These are phyloP conservation scores for Craterocephalus amniculus DNA, from an alignment of 2,797 vertebrate genomes.

Conservation along the genomic window DNA sequence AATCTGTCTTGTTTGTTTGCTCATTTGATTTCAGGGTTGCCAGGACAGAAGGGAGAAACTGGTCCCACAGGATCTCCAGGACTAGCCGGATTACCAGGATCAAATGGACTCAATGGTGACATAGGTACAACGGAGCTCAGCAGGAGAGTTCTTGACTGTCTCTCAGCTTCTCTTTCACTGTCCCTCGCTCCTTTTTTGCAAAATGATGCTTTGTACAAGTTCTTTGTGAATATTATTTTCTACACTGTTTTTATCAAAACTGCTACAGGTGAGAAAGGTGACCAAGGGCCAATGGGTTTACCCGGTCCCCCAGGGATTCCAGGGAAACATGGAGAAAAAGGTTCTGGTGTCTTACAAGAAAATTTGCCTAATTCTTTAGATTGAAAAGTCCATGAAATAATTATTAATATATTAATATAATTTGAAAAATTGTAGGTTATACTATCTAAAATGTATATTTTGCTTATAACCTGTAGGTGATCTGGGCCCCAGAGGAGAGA, in stretches of 20 bases:
- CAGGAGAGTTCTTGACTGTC: slow-evolving; percentile 31
- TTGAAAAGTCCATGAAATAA: neutral
- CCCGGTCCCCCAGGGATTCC: slow-evolving; percentile 86
- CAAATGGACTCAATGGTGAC: slow-evolving; percentile 77
- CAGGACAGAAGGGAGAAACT: slow-evolving; percentile 85
- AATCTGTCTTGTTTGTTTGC: neutral
- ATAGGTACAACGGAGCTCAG: slow-evolving; percentile 71
- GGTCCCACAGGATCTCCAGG: slow-evolving; percentile 85
- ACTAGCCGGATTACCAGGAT: slow-evolving; percentile 73
- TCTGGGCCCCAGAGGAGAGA: slow-evolving; percentile 76
- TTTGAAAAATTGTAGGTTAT: neutral
- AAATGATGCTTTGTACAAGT: slow-evolving; percentile 42
- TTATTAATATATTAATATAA: neutral
- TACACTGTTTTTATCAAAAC: slow-evolving; percentile 54
- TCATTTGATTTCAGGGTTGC: slow-evolving; percentile 77
- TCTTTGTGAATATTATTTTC: slow-evolving; percentile 45
- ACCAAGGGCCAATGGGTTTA: slow-evolving; percentile 84
- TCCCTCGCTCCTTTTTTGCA: slow-evolving; percentile 33
- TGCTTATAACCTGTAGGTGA: slow-evolving; percentile 80
- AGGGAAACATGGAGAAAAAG: slow-evolving; percentile 90
- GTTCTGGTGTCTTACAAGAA: slow-evolving; percentile 65
- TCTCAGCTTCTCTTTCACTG: slow-evolving; percentile 28
- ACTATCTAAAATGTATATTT: slow-evolving; percentile 8
- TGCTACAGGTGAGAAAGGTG: slow-evolving; percentile 89
- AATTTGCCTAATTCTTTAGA: neutral